Percentiles rank a stretch among this genome's conserved stretches.
Evolutionary conservation across 2,797 vertebrate species (phyloP).

Genomic region (Erpetoichthys calabaricus): DNA sequence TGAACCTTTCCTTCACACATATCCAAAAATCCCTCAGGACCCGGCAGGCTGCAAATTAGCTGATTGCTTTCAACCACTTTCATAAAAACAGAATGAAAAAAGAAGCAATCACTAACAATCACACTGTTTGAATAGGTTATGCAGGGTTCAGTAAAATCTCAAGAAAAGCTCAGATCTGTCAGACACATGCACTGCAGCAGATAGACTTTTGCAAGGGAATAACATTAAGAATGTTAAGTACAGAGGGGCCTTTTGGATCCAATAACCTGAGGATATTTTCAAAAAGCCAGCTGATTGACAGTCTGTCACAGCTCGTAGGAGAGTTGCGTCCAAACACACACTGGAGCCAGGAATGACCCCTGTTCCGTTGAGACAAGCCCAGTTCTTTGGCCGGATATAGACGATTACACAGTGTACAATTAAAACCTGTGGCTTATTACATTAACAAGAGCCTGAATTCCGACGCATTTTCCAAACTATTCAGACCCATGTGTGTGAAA

Average conservation of each 20-base stretch:
- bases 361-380: not conserved
- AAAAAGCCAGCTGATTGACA: not conserved
- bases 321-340: too few relatives aligned
- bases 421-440: not conserved
- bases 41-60: not conserved
- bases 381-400: too few relatives aligned
- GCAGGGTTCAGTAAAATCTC: not conserved
- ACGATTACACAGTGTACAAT: not conserved
- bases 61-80: slow-evolving; percentile 1
- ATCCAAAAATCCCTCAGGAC: not conserved
- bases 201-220: too few relatives aligned
- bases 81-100: not conserved
- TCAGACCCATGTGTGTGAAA: too few relatives aligned
- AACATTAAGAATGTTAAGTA: too few relatives aligned
- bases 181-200: not conserved
- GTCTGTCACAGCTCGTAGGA: not conserved
- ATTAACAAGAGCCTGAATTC: slow-evolving; percentile 1
- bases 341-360: too few relatives aligned
- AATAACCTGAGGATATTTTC: slow-evolving; percentile 1
- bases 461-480: not conserved
- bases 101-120: not conserved
- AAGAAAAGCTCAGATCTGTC: not conserved
- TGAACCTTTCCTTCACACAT: too few relatives aligned
- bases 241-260: not conserved
- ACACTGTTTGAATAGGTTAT: not conserved